Percentiles rank a stretch among this genome's conserved stretches.
Conservation (phyloP, 2,113 vertebrate genomes). For the Triplophysa tibetana region DNA sequence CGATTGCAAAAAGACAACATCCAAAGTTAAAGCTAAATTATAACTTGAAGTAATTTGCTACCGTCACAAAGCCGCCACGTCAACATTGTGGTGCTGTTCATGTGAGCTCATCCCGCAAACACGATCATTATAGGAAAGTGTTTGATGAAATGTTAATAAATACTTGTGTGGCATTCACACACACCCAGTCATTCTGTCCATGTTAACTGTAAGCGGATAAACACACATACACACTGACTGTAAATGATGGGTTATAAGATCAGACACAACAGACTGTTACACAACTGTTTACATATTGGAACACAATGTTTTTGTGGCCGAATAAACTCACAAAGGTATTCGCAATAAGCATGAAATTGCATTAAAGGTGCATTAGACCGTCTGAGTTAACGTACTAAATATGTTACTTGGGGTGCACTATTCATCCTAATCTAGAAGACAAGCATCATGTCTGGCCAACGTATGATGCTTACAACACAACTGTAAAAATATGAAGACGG, state of each 20-base stretch:
- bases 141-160: not conserved
- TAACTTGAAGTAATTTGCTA: too few species aligned
- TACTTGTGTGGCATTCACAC: not conserved
- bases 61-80: too few species aligned
- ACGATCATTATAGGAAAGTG: too few species aligned
- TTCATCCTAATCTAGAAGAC: too few species aligned
- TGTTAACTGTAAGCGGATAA: slow-evolving; percentile 37
- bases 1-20: too few species aligned
- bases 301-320: not conserved
- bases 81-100: too few species aligned
- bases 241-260: not conserved
- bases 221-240: not conserved
- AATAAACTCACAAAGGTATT: not conserved
- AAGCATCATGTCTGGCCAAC: not conserved
- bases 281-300: not conserved
- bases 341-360: not conserved
- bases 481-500: not conserved
- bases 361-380: too few species aligned
- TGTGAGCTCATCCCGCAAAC: too few species aligned
- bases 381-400: not conserved
- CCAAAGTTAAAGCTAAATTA: too few species aligned
- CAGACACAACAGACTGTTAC: slow-evolving; percentile 20
- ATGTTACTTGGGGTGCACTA: too few species aligned
- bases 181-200: not conserved
- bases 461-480: not conserved